phyloP scores from a whole-genome alignment of 2,888 invertebrate genomes.

The Mechanitis mazaeus region DNA sequence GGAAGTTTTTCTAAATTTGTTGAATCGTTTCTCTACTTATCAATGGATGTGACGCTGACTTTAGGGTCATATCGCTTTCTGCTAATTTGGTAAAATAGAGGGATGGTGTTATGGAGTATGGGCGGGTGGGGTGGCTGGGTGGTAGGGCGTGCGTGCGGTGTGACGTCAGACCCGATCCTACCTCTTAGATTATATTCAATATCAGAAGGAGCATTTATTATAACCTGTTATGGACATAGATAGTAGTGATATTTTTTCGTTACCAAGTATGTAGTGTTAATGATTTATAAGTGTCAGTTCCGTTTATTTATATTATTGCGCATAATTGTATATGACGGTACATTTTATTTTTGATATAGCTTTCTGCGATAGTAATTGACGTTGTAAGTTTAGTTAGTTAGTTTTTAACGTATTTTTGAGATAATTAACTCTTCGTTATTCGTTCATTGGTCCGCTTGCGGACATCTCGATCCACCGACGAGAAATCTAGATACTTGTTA shows the following conservation, averaged over 20 bases:
- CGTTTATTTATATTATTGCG: slow-evolving; percentile 16
- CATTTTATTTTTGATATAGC: slow-evolving; percentile 9
- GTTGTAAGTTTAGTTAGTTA: slow-evolving; percentile 7
- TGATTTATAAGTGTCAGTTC: slow-evolving; percentile 45
- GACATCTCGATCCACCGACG: background rate
- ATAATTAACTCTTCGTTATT: slow-evolving; percentile 1
- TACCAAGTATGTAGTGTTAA: slow-evolving; percentile 59
- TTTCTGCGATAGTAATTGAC: slow-evolving; percentile 14
- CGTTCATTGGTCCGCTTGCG: background rate
- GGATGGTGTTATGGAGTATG: background rate
- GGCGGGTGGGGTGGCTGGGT: slow-evolving; percentile 1
- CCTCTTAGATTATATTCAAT: slow-evolving; percentile 44
- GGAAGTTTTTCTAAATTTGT: background rate
- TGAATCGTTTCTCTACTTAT: no score
- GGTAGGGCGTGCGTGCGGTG: slow-evolving; percentile 1
- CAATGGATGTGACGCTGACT: no score
- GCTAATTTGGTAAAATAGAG: background rate
- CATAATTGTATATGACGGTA: slow-evolving; percentile 2
- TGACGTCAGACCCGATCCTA: slow-evolving; percentile 34
- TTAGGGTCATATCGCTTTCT: no score
- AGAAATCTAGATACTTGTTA: slow-evolving; percentile 8
- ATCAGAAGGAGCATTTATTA: slow-evolving; percentile 60
- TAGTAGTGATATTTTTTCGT: slow-evolving; percentile 68
- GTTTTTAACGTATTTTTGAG: slow-evolving; percentile 1
- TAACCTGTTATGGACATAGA: slow-evolving; percentile 35